Conservation (phyloP, 2,888 invertebrate genomes). For the Eudemis profundana region DNA sequence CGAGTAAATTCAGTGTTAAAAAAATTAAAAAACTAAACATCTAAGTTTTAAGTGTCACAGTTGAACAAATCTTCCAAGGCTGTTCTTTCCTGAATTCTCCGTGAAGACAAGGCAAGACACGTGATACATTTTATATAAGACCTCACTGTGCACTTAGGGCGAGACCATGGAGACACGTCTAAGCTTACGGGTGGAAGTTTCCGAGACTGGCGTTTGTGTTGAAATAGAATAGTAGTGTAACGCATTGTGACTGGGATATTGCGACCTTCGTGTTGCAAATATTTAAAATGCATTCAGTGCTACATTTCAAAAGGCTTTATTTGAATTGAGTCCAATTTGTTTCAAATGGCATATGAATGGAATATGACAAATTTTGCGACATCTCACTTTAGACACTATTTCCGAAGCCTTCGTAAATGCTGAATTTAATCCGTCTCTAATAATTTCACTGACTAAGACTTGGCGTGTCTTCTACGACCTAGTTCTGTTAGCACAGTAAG, state of each 20-base stretch:
- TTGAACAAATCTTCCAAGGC: not conserved
- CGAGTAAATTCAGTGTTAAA: too few relatives aligned
- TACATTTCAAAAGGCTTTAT: too few relatives aligned
- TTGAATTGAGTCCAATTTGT: not conserved
- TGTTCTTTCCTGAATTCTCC: constrained; percentile 38
- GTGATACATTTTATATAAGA: constrained; percentile 78
- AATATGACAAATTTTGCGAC: too few relatives aligned
- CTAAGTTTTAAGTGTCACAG: constrained; percentile 4
- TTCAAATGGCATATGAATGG: not conserved
- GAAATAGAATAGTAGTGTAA: constrained; percentile 24
- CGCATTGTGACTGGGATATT: not conserved
- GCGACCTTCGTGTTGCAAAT: not conserved
- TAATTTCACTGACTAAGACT: too few relatives aligned
- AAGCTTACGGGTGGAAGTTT: constrained; percentile 67
- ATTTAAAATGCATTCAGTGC: too few relatives aligned
- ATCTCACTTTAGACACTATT: too few relatives aligned
- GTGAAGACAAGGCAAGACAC: constrained; percentile 58
- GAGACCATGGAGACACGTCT: constrained; percentile 51
- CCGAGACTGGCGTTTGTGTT: constrained; percentile 49
- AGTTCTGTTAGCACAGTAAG: too few relatives aligned
- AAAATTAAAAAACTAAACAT: not conserved
- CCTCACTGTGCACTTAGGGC: constrained; percentile 68
- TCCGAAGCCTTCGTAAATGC: too few relatives aligned
- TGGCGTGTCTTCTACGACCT: too few relatives aligned
- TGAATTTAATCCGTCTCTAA: too few relatives aligned